Conservation (phyloP, 1,140 invertebrate species). For the Hermatobates lingyangjiaoensis region DNA sequence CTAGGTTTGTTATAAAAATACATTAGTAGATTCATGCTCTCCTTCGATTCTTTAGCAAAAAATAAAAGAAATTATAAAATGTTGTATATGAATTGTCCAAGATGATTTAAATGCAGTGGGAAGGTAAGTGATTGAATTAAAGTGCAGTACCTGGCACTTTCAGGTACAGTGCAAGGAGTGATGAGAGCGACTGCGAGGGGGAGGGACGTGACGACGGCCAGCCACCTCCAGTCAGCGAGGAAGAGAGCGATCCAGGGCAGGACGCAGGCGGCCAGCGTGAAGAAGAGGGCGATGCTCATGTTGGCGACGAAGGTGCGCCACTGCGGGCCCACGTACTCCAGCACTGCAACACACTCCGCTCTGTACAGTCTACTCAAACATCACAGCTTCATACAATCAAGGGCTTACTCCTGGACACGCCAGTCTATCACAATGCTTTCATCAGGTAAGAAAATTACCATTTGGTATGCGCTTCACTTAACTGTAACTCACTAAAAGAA, state of each 20-base stretch:
- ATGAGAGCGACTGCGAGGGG: slow-evolving; percentile 46
- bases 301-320: slow-evolving; percentile 75
- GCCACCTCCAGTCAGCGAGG: slow-evolving; percentile 52
- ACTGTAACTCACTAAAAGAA: too few species aligned
- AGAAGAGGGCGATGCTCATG: slow-evolving; percentile 76
- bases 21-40: background rate
- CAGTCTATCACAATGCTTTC: too few species aligned
- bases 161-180: slow-evolving; percentile 56
- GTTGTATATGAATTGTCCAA: too few species aligned
- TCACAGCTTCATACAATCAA: too few species aligned
- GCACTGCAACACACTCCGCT: too few species aligned
- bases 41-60: background rate
- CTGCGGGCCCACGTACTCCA: slow-evolving; percentile 73
- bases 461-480: too few species aligned
- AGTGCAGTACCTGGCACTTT: slow-evolving; percentile 50
- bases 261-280: slow-evolving; percentile 53
- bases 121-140: too few species aligned
- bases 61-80: slow-evolving; percentile 2
- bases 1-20: too few species aligned
- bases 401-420: too few species aligned
- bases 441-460: too few species aligned
- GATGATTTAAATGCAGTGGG: too few species aligned
- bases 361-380: too few species aligned
- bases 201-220: slow-evolving; percentile 49
- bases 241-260: slow-evolving; percentile 65